phyloP scores from a whole-genome alignment of 2,888 invertebrate genomes.

The Peribatodes rhomboidaria region DNA sequence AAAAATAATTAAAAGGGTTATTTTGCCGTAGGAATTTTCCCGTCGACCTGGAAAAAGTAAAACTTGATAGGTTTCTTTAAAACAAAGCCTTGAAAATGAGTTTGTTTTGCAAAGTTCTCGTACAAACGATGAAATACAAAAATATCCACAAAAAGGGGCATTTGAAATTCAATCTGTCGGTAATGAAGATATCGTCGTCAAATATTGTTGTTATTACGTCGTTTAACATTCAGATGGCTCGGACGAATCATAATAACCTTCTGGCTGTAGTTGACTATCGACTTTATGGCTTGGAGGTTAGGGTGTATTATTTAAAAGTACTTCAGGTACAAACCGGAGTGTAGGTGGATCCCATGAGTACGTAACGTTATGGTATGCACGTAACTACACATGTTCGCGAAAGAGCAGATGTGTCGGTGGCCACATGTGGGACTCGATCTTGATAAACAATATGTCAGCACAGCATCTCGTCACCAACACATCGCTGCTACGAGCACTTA shows the following conservation, averaged over 20 bases:
- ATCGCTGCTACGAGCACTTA: background rate
- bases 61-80: slow-evolving; percentile 26
- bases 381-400: slow-evolving; percentile 54
- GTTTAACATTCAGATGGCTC: slow-evolving; percentile 37
- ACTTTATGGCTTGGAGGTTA: slow-evolving; percentile 8
- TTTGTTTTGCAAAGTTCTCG: slow-evolving; percentile 4
- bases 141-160: slow-evolving; percentile 15
- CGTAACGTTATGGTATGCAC: slow-evolving; percentile 30
- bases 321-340: slow-evolving; percentile 22
- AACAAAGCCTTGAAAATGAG: slow-evolving; percentile 14
- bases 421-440: slow-evolving; percentile 67
- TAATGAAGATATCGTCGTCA: slow-evolving; percentile 36
- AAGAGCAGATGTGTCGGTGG: slow-evolving; percentile 66
- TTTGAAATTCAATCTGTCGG: slow-evolving; percentile 30
- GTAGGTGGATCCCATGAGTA: slow-evolving; percentile 33
- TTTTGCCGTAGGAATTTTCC: slow-evolving; percentile 28
- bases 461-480: slow-evolving; percentile 6
- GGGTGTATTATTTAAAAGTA: slow-evolving; percentile 4
- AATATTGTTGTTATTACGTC: slow-evolving; percentile 35
- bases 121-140: slow-evolving; percentile 22
- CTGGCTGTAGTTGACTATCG: slow-evolving; percentile 13
- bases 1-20: slow-evolving; percentile 13
- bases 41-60: background rate
- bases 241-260: slow-evolving; percentile 28
- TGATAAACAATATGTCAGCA: slow-evolving; percentile 56